Base-by-base conservation (phyloP, 1,140 invertebrate genomes). In the Callitettix versicolor region DNA sequence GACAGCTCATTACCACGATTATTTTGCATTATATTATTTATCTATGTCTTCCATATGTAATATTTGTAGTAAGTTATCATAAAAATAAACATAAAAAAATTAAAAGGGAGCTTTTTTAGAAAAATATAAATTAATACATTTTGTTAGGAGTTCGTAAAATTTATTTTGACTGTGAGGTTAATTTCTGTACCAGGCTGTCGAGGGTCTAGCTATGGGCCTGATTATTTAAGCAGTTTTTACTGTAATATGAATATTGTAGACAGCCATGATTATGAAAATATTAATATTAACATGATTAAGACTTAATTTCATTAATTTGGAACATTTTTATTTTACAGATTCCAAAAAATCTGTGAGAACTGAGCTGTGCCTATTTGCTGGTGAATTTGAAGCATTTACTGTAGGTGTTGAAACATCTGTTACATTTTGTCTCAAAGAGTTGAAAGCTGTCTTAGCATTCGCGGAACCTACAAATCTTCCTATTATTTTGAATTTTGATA, bases 281-380 rank as follows among this genome's bases (percentile, higher is more conserved):
- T n/a, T n/a, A n/a, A n/a, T n/a, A n/a, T n/a, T n/a, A n/a, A n/a
- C n/a, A n/a, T n/a, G n/a, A n/a, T n/a, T n/a, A n/a, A n/a, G n/a
- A n/a, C n/a, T n/a, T n/a, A n/a, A n/a, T n/a, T n/a, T n/a, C n/a
- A n/a, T n/a, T n/a, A n/a, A n/a, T n/a, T n/a, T n/a, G n/a, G n/a
- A n/a, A n/a, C n/a, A n/a, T n/a, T n/a, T n/a, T n/a, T n/a, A n/a
- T 30, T 3, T 30, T 30, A n/a, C 33, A 51, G 48, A 51, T 36
- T 51, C 48, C 2, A 51, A 51, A 51, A 51, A 51, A 51, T 30
- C 48, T 18, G 30, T 51, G 2, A 51, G 22, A 20, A 51, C 48
- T 11, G 48, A 51, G 21, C 21, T 51, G 12, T 20, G 48, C 18
- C 30, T 51, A 18, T 51, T 15, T 26, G 20, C 48, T 24, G 33